Evolutionary conservation across 1,140 invertebrate genomes (phyloP).

Genomic region (Papilio xuthus): DNA sequence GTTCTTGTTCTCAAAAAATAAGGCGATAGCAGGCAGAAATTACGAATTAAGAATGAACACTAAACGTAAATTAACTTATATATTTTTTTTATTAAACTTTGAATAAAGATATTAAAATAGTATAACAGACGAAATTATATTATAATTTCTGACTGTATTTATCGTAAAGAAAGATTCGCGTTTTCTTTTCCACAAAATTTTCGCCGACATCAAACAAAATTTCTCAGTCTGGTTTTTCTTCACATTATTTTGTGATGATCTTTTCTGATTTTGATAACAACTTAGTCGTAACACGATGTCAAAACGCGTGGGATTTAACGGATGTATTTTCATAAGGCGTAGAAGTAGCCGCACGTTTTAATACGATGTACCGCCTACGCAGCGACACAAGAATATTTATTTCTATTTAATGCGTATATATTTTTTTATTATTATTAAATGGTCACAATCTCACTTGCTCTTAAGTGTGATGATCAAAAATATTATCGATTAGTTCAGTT

Average conservation of each 20-base stretch:
- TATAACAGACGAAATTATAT: background rate
- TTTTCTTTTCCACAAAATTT: background rate
- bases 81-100: background rate
- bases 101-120: background rate
- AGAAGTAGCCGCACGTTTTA: background rate
- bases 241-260: background rate
- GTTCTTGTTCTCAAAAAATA: background rate
- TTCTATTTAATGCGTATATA: background rate
- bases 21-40: too few species aligned
- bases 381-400: background rate
- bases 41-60: too few species aligned
- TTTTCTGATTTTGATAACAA: background rate
- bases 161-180: background rate
- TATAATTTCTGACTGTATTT: too few species aligned
- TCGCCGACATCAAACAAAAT: background rate
- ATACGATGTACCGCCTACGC: background rate
- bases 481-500: background rate
- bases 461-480: background rate
- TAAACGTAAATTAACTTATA: too few species aligned
- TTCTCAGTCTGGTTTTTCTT: background rate
- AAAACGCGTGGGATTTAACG: constrained; percentile 11
- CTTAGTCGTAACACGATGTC: background rate
- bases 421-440: background rate
- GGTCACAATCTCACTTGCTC: background rate
- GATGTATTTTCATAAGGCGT: background rate